Conservation (phyloP, 1,140 invertebrate genomes). For the Drosophila pectinifera region DNA sequence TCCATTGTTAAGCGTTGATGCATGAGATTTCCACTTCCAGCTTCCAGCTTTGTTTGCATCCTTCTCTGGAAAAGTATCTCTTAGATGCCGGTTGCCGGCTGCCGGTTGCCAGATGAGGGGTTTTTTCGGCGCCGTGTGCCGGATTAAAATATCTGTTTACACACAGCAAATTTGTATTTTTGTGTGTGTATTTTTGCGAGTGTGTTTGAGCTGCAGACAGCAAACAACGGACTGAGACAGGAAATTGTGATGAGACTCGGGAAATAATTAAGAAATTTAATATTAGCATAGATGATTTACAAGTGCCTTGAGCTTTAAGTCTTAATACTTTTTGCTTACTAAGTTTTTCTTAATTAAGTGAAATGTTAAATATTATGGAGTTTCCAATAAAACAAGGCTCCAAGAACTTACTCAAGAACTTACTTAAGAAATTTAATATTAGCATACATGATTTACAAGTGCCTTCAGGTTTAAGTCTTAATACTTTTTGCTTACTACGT, state of each 20-base stretch:
- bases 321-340: too few species aligned
- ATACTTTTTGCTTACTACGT: too few species aligned
- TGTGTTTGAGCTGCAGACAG: slow-evolving; percentile 19
- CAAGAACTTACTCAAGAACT: too few species aligned
- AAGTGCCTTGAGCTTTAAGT: neutral
- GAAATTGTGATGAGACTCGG: slow-evolving; percentile 6
- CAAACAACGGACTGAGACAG: slow-evolving; percentile 6
- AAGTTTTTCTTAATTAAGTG: too few species aligned
- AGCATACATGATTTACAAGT: neutral
- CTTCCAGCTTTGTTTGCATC: slow-evolving; percentile 25
- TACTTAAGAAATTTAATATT: slow-evolving; percentile 24
- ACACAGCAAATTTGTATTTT: slow-evolving; percentile 39
- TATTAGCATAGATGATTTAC: slow-evolving; percentile 1
- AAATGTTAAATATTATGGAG: too few species aligned
- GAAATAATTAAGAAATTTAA: slow-evolving; percentile 25
- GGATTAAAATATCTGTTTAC: slow-evolving; percentile 42
- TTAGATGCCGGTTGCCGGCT: slow-evolving; percentile 21
- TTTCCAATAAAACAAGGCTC: too few species aligned
- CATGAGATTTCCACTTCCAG: slow-evolving; percentile 24
- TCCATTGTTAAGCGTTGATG: slow-evolving; percentile 36
- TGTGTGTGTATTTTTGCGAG: slow-evolving; percentile 29
- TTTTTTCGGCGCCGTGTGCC: neutral
- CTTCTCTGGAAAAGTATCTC: slow-evolving; percentile 29
- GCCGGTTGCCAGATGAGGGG: slow-evolving; percentile 21
- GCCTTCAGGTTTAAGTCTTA: neutral